Conservation (phyloP, 2,797 vertebrate species). For the Aeoliscus strigatus region DNA sequence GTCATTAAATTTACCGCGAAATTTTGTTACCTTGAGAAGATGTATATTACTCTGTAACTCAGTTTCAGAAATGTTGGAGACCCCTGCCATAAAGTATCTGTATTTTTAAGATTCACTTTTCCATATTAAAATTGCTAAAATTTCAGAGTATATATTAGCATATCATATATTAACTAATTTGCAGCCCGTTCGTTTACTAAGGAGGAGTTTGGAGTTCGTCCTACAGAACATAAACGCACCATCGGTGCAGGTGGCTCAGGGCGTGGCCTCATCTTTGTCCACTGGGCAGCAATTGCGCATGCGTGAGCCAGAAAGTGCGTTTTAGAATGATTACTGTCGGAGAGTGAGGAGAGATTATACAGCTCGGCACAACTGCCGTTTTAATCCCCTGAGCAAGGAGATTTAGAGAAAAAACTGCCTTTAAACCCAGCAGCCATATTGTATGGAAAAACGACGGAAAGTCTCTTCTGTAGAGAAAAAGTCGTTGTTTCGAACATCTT, state of each 20-base stretch:
- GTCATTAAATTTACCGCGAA: too few species aligned
- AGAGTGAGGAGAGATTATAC: conserved; percentile 70
- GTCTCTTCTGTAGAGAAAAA: conserved; percentile 41
- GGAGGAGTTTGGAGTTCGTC: conserved; percentile 6
- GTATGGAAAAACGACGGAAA: conserved; percentile 67
- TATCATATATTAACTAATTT: too few species aligned
- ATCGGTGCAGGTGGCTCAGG: conserved; percentile 60
- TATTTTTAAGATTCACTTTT: too few species aligned
- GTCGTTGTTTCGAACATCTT: conserved; percentile 23
- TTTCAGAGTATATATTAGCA: too few species aligned
- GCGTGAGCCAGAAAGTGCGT: conserved; percentile 64
- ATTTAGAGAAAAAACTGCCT: conserved; percentile 68
- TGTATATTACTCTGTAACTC: too few species aligned
- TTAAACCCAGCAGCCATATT: conserved; percentile 79
- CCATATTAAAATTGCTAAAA: too few species aligned
- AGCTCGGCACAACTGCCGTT: conserved; percentile 74
- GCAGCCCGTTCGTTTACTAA: too few species aligned
- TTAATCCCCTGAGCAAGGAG: conserved; percentile 77
- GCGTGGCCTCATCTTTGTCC: conserved; percentile 57
- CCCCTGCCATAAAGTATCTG: too few species aligned
- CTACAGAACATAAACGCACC: conserved; percentile 46
- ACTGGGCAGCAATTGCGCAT: conserved; percentile 52
- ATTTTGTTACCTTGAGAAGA: too few species aligned
- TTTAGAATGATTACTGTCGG: conserved; percentile 68
- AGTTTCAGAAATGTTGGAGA: too few species aligned